phyloP scores from a whole-genome alignment of 2,888 invertebrate species.

The Agrochola litura region DNA sequence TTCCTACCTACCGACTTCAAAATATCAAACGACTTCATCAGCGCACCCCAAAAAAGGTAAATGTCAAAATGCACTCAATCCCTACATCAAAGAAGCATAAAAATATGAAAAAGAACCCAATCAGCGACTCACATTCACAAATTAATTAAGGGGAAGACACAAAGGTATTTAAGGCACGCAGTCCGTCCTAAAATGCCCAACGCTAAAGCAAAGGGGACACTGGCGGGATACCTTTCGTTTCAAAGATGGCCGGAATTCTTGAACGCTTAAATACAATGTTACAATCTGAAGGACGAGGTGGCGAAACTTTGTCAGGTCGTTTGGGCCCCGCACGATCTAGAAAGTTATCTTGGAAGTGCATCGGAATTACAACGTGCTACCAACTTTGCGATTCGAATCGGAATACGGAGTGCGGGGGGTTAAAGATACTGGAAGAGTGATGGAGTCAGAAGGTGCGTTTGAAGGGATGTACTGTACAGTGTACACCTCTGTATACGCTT shows the following conservation, averaged over 20 bases:
- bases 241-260: conserved; percentile 73
- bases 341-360: conserved; percentile 87
- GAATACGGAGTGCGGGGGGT: conserved; percentile 72
- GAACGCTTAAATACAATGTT: conserved; percentile 73
- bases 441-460: background rate
- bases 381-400: conserved; percentile 84
- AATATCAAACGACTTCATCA: conserved; percentile 1
- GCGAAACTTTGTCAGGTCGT: conserved; percentile 86
- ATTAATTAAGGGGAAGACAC: conserved; percentile 63
- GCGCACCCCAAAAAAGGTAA: background rate
- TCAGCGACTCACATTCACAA: conserved; percentile 53
- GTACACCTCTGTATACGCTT: background rate
- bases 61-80: conserved; percentile 2
- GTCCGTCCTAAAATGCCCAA: conserved; percentile 64
- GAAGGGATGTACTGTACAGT: no score
- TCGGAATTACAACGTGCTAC: conserved; percentile 86
- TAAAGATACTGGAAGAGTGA: conserved; percentile 72
- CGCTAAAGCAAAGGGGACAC: conserved; percentile 62
- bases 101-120: conserved; percentile 36
- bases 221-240: conserved; percentile 72
- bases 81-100: conserved; percentile 10
- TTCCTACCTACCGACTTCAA: no score
- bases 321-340: conserved; percentile 82
- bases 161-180: conserved; percentile 64
- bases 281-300: conserved; percentile 71